Base-by-base conservation (phyloP, 2,113 vertebrate genomes). In the Pedionomus torquatus region DNA sequence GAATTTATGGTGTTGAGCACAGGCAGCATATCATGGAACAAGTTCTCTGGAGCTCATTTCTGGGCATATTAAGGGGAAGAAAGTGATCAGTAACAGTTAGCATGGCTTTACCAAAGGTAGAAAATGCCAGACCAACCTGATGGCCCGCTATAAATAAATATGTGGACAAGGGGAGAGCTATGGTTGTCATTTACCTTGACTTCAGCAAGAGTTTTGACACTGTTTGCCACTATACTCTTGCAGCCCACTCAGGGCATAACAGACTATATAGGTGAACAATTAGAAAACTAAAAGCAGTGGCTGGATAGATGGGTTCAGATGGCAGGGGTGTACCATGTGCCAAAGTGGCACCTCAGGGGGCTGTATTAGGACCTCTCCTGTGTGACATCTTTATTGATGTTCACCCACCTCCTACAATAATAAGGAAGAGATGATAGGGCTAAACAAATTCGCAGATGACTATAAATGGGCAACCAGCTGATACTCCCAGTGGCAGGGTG, bases 331-430 rank as follows among this genome's bases (percentile, higher is more conserved):
- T 66, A 24, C 17, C 28, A 41, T 16, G 57, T 46, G 46, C 6
- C 39, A 37, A 21, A 48, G 54, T 1, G 4, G 4, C 33, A n/a
- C 13, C 30, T 74, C 6, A 39, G 55, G 20, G 20, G 18, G 18
- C 37, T 79, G 26, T 6, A 10, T 5, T 21, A 13, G 16, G 26
- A 54, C 31, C 13, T 86, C 31, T 83, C 18, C 37, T 63, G 8
- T 31, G 31, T 15, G 5, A 10, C 8, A 1, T 8, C 33, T 58
- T 33, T 61, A 49, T 11, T 5, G 2, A 0, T 10, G 10, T 17
- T 90, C 37, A 26, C 51, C 37, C 28, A 17, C 3, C 6, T 70
- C 10, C 69, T 84, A 21, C 61, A 37, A 1, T 0, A 7, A 65
- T 2, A 26, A 61, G 35, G 12, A 43, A 33, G 14, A 55, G 21